These are phyloP conservation scores for Linepithema humile DNA, from an alignment of 1,140 invertebrate genomes.

Conservation along the genomic window DNA sequence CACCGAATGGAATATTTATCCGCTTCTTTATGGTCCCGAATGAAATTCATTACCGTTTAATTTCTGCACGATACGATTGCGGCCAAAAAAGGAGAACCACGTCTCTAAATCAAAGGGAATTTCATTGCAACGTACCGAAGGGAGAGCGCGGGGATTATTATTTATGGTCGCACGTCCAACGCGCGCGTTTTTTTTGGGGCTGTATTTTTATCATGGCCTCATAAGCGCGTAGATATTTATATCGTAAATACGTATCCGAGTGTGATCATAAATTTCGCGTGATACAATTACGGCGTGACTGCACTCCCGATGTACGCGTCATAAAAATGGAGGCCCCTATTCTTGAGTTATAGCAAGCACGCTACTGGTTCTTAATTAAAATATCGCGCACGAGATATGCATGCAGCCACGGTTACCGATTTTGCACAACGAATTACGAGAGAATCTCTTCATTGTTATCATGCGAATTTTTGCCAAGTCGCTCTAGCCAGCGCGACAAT, in stretches of 20 bases:
- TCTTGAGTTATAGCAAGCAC: background rate
- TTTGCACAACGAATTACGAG: background rate
- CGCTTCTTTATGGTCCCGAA: conserved; percentile 18
- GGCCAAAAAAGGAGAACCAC: background rate
- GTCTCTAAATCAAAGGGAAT: conserved; percentile 32
- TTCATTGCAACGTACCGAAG: conserved; percentile 28
- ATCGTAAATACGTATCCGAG: conserved; percentile 35
- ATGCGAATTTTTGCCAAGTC: background rate
- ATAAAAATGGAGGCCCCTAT: background rate
- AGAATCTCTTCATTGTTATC: background rate
- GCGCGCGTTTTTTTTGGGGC: conserved; percentile 16
- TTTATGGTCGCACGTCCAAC: conserved; percentile 31
- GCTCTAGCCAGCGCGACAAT: background rate
- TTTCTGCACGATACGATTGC: conserved; percentile 15
- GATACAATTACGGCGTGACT: conserved; percentile 43
- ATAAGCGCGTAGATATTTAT: conserved; percentile 55
- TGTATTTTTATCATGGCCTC: conserved; percentile 45
- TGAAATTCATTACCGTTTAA: conserved; percentile 49
- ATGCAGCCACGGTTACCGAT: background rate
- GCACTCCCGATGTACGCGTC: background rate
- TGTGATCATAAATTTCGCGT: conserved; percentile 43
- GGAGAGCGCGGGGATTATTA: conserved; percentile 11
- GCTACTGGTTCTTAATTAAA: conserved; percentile 31
- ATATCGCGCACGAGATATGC: background rate
- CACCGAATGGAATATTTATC: conserved; percentile 27